Evolutionary conservation across 2,113 vertebrate species (phyloP).

Genomic region (Hucho hucho): DNA sequence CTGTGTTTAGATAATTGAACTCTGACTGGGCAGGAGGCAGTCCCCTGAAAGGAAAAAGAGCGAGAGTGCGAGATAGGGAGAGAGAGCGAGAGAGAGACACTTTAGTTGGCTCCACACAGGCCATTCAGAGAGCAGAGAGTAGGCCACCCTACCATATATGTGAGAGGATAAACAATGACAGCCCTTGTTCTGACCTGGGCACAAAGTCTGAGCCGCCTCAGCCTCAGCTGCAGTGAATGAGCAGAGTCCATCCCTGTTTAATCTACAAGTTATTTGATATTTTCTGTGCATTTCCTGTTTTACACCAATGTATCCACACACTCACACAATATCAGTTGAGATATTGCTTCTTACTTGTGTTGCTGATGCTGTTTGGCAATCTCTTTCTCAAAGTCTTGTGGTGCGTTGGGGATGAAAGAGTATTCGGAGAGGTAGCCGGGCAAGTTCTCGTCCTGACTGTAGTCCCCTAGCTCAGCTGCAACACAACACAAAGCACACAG

Average conservation of each 20-base stretch:
- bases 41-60: slow-evolving; percentile 73
- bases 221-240: neutral
- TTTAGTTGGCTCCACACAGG: neutral
- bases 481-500: slow-evolving; percentile 55
- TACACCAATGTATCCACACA: no score
- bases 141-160: neutral
- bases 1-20: slow-evolving; percentile 96
- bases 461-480: slow-evolving; percentile 93
- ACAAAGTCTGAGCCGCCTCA: neutral
- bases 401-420: slow-evolving; percentile 90
- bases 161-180: slow-evolving; percentile 4
- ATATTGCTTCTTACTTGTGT: slow-evolving; percentile 80
- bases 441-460: slow-evolving; percentile 85
- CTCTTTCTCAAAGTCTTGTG: slow-evolving; percentile 97
- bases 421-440: slow-evolving; percentile 91
- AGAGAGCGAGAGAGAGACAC: neutral
- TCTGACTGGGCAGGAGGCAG: slow-evolving; percentile 95
- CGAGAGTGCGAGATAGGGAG: slow-evolving; percentile 11
- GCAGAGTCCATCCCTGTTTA: no score
- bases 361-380: slow-evolving; percentile 97
- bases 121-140: neutral
- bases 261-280: neutral
- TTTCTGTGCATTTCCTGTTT: neutral
- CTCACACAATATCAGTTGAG: no score
- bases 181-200: slow-evolving; percentile 10